A percentile compares a stretch with the other conserved stretches of the same genome.
phyloP scores from a whole-genome alignment of 2,888 invertebrate species.

The Erebia ligea region DNA sequence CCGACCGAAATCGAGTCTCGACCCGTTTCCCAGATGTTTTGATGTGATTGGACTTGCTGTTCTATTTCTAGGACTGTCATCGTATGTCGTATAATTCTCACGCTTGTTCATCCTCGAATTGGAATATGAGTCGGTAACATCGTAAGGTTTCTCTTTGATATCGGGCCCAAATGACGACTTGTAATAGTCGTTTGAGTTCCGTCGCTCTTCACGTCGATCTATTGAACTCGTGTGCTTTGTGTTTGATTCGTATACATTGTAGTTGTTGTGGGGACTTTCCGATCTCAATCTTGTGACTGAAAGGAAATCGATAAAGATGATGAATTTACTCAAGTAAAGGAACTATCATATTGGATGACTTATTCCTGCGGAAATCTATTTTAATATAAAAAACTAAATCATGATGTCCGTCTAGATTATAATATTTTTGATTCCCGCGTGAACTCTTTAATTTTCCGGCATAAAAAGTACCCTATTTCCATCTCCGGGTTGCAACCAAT shows the following conservation, averaged over 20 bases:
- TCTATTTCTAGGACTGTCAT: conserved; percentile 73
- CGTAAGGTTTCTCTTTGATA: conserved; percentile 71
- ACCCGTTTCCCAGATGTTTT: conserved; percentile 79
- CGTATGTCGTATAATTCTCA: conserved; percentile 66
- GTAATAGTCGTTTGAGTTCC: conserved; percentile 74
- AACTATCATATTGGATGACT: not conserved
- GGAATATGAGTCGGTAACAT: conserved; percentile 75
- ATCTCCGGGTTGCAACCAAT: too few relatives aligned
- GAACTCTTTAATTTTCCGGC: too few relatives aligned
- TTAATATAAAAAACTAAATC: not conserved
- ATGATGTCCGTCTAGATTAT: not conserved
- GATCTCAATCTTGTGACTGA: conserved; percentile 74
- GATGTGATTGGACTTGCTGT: conserved; percentile 79
- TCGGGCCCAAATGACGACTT: conserved; percentile 69
- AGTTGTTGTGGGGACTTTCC: conserved; percentile 75
- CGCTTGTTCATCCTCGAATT: conserved; percentile 67
- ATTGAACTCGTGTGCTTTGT: conserved; percentile 69
- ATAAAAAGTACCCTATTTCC: too few relatives aligned
- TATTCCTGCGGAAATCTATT: too few relatives aligned
- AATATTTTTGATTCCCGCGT: too few relatives aligned
- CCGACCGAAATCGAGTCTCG: conserved; percentile 76
- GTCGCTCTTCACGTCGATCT: conserved; percentile 73
- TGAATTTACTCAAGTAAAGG: conserved; percentile 14
- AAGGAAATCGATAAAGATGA: conserved; percentile 44
- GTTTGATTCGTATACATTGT: conserved; percentile 68